A percentile compares a stretch with the other conserved stretches of the same genome.
These are phyloP conservation scores for Lasioglossum albipes DNA, from an alignment of 1,140 invertebrate genomes.

Conservation along the genomic window DNA sequence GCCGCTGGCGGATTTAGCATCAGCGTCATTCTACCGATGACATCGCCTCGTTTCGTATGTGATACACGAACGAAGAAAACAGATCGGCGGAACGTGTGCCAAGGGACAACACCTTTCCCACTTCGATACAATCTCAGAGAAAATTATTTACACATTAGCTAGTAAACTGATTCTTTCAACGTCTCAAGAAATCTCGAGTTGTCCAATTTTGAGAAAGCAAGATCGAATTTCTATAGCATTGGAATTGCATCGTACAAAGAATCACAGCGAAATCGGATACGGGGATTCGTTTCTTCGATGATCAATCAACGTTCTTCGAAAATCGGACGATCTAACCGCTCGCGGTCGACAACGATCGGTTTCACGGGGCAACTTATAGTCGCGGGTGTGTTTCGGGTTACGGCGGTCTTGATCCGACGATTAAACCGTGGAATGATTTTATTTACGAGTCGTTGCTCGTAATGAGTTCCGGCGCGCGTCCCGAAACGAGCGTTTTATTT, in stretches of 20 bases:
- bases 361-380: not conserved
- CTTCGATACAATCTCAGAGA: not conserved
- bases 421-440: not conserved
- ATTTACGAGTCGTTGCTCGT: conserved; percentile 1
- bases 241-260: no score
- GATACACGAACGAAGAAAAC: conserved; percentile 7
- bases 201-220: no score
- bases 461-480: not conserved
- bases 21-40: conserved; percentile 28
- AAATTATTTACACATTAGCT: no score
- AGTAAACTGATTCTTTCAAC: no score
- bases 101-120: not conserved
- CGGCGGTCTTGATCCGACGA: not conserved
- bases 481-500: conserved; percentile 38
- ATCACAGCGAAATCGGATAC: no score
- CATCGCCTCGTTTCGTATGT: conserved; percentile 27
- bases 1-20: conserved; percentile 17
- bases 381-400: not conserved
- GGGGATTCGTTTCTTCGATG: no score
- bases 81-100: not conserved
- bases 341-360: not conserved
- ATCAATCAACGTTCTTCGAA: not conserved
- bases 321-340: no score
- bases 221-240: no score
- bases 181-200: no score